These are phyloP conservation scores for Euclidia mi DNA, from an alignment of 2,888 invertebrate species.

Conservation along the genomic window DNA sequence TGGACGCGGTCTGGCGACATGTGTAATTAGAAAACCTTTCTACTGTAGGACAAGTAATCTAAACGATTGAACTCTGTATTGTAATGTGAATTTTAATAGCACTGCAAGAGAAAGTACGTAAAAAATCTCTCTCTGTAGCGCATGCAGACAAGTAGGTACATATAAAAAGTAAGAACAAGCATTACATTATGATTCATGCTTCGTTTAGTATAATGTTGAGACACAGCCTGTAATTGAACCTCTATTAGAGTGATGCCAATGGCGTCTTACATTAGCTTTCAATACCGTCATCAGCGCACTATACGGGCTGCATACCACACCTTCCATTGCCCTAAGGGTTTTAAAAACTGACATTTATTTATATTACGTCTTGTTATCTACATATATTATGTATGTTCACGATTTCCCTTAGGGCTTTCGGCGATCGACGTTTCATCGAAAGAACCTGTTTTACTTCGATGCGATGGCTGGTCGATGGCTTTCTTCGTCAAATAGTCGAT, in stretches of 20 bases:
- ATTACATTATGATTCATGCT: too few relatives aligned
- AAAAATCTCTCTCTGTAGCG: too few relatives aligned
- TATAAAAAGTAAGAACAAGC: too few relatives aligned
- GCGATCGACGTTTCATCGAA: slow-evolving; percentile 6
- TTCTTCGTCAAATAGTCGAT: slow-evolving; percentile 2
- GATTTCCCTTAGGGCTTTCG: slow-evolving; percentile 9
- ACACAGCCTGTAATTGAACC: neutral
- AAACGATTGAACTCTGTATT: too few relatives aligned
- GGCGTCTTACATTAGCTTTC: neutral
- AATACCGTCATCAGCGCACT: neutral
- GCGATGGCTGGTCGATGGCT: neutral
- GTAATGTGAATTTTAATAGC: too few relatives aligned
- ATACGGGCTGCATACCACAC: slow-evolving; percentile 7
- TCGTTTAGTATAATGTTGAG: too few relatives aligned
- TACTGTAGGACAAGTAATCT: too few relatives aligned
- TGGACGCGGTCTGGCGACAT: too few relatives aligned
- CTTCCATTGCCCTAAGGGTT: neutral
- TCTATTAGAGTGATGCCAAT: neutral
- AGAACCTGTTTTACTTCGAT: slow-evolving; percentile 5
- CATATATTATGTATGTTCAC: slow-evolving; percentile 7
- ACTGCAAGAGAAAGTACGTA: too few relatives aligned
- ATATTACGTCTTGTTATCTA: neutral
- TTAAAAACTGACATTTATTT: neutral
- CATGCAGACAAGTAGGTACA: too few relatives aligned
- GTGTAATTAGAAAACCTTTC: too few relatives aligned